Evolutionary conservation across 1,140 invertebrate species (phyloP).

Genomic region (Meloidogyne hapla): DNA sequence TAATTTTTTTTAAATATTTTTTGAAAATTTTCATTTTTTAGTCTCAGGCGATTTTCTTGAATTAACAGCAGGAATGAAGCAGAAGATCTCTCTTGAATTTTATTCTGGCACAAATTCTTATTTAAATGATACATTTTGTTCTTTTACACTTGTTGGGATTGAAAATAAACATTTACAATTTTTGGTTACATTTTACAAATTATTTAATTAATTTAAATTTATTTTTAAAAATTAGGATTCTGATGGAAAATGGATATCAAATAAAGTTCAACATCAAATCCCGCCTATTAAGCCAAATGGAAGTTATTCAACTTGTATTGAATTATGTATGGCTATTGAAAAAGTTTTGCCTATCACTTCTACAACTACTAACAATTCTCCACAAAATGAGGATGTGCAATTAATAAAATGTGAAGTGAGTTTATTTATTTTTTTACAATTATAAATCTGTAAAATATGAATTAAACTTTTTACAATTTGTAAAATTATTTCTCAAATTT

Average conservation of each 20-base stretch:
- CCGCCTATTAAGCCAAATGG: conserved; percentile 22
- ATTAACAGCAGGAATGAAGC: conserved; percentile 43
- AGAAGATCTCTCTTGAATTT: conserved; percentile 38
- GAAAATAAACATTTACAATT: conserved; percentile 39
- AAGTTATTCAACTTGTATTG: conserved; percentile 30
- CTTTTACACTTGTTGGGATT: conserved; percentile 23
- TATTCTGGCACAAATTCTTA: conserved; percentile 45
- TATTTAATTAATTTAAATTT: conserved; percentile 12
- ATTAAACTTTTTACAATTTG: neutral
- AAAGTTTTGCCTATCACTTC: conserved; percentile 16
- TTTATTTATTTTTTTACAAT: too few species aligned
- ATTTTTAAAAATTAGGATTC: conserved; percentile 25
- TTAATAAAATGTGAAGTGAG: neutral
- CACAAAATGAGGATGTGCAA: neutral
- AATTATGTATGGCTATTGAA: conserved; percentile 38
- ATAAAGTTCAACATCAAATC: conserved; percentile 11
- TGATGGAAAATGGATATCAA: conserved; percentile 33
- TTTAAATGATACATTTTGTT: conserved; percentile 9
- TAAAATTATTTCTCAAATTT: neutral
- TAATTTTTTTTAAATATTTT: neutral
- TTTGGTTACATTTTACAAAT: conserved; percentile 33
- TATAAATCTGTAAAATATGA: too few species aligned
- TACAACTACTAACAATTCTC: neutral
- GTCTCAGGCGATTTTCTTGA: neutral
- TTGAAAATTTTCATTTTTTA: neutral